Evolutionary conservation across 2,888 invertebrate genomes (phyloP).

Genomic region (Enchytraeus crypticus): DNA sequence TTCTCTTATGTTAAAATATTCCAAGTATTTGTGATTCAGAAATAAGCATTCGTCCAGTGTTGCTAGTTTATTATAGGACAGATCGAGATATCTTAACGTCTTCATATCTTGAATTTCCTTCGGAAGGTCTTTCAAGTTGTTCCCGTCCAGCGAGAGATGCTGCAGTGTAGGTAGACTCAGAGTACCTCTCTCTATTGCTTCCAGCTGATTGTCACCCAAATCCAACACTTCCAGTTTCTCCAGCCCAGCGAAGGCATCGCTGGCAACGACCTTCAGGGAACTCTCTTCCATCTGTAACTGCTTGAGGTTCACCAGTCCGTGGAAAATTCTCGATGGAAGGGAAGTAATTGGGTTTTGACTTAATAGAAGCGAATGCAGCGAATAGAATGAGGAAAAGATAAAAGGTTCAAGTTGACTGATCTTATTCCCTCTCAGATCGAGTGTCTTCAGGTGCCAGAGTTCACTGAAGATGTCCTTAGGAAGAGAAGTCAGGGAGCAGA

Average conservation of each 20-base stretch:
- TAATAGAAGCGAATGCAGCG: conserved; percentile 16
- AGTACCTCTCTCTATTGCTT: conserved; percentile 16
- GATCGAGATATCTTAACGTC: conserved; percentile 32
- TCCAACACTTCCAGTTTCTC: conserved; percentile 14
- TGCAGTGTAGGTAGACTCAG: conserved; percentile 20
- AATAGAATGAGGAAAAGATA: conserved; percentile 21
- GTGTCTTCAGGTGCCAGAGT: conserved; percentile 24
- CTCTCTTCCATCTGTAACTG: conserved; percentile 22
- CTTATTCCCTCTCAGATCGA: conserved; percentile 26
- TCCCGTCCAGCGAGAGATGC: conserved; percentile 24
- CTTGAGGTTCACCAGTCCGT: conserved; percentile 20
- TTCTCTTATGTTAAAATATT: conserved; percentile 23
- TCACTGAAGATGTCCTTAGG: conserved; percentile 20
- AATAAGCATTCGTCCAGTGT: conserved; percentile 20
- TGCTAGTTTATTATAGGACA: conserved; percentile 29
- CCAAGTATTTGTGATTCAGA: conserved; percentile 13
- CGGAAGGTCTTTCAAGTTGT: conserved; percentile 29
- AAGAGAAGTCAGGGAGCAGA: conserved; percentile 19
- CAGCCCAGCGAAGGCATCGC: conserved; percentile 17
- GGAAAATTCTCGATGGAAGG: conserved; percentile 18
- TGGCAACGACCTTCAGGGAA: conserved; percentile 14
- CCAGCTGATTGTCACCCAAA: conserved; percentile 22
- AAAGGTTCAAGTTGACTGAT: conserved; percentile 18
- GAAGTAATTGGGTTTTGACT: conserved; percentile 23
- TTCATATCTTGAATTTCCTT: conserved; percentile 32